These are phyloP conservation scores for Habropoda laboriosa DNA, from an alignment of 1,140 invertebrate genomes.

Conservation along the genomic window DNA sequence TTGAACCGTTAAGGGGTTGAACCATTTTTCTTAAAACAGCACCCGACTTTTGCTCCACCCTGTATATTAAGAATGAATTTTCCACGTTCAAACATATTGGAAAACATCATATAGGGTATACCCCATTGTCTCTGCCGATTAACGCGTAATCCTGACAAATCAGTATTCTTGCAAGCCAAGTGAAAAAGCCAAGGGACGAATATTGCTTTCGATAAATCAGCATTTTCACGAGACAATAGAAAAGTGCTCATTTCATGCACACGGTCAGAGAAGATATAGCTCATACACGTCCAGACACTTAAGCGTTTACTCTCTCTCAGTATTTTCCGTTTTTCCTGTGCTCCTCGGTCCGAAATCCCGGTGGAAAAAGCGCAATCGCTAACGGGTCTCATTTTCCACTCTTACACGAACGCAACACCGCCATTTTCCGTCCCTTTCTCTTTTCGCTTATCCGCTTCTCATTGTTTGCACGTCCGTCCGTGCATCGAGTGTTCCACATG, in stretches of 20 bases:
- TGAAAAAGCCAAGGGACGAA: neutral
- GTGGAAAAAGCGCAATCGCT: slow-evolving; percentile 10
- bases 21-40: too few species aligned
- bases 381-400: slow-evolving; percentile 17
- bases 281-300: neutral
- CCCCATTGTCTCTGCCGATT: neutral
- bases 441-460: slow-evolving; percentile 13
- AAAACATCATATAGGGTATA: too few species aligned
- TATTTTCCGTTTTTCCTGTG: neutral
- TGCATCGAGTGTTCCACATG: slow-evolving; percentile 9
- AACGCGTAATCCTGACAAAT: neutral
- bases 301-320: neutral
- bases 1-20: too few species aligned
- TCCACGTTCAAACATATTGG: too few species aligned
- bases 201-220: slow-evolving; percentile 15
- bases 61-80: too few species aligned
- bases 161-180: neutral
- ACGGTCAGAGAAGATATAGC: neutral
- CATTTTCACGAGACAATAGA: slow-evolving; percentile 7
- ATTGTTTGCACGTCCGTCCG: slow-evolving; percentile 26
- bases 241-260: neutral
- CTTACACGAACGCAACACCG: neutral
- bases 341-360: neutral
- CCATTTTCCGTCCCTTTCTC: neutral
- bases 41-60: too few species aligned